A percentile compares a stretch with the other conserved stretches of the same genome.
Evolutionary conservation across 2,797 vertebrate species (phyloP).

Genomic region (Crocodylus rhombifer): DNA sequence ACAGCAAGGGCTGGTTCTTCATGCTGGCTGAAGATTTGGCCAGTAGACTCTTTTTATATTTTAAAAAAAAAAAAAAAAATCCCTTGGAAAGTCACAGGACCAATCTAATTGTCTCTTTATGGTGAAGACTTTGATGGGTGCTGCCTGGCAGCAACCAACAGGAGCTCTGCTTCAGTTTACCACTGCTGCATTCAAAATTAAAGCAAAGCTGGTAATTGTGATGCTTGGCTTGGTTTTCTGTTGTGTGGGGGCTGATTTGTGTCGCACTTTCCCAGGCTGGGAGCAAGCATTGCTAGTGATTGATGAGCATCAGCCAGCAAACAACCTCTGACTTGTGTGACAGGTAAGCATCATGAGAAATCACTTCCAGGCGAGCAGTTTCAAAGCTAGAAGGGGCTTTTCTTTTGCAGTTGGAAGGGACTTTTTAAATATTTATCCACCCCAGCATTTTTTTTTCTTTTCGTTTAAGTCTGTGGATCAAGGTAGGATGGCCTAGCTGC

Average conservation of each 20-base stretch:
- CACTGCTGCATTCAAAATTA: rapidly evolving
- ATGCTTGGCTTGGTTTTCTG: neutral
- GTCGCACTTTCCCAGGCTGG: rapidly evolving
- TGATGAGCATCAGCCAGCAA: neutral
- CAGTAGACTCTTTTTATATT: neutral
- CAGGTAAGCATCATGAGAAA: rapidly evolving
- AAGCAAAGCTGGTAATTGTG: rapidly evolving
- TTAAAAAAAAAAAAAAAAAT: too few species aligned
- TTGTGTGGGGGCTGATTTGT: neutral
- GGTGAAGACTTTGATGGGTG: rapidly evolving
- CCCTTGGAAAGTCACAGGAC: neutral
- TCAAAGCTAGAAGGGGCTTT: neutral
- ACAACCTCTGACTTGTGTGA: neutral
- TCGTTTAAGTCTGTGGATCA: neutral
- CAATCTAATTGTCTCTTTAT: neutral
- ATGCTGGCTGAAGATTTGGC: neutral
- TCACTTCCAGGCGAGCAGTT: neutral
- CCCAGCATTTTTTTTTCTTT: neutral
- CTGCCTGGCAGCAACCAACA: neutral
- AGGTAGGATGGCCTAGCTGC: neutral
- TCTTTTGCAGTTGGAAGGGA: neutral
- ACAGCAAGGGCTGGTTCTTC: too few species aligned
- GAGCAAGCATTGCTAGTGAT: rapidly evolving
- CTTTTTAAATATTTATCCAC: neutral
- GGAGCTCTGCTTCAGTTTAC: neutral